Evolutionary conservation across 92 coral and sea anemone genomes (phyloP).

Genomic region (Zoanthus solanderi): DNA sequence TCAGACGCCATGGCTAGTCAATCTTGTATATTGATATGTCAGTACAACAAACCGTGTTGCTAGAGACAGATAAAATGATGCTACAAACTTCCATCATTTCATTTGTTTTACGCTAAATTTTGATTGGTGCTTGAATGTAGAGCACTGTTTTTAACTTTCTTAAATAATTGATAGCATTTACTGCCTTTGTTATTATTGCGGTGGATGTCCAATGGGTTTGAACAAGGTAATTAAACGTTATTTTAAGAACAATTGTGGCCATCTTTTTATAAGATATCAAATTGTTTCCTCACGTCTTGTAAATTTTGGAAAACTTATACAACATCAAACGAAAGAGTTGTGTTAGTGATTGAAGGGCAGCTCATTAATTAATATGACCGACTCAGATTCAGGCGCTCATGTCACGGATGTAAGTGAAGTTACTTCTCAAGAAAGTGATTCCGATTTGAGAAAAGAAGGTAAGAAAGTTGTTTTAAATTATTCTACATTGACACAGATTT

Average conservation of each 20-base stretch:
- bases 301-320: background rate
- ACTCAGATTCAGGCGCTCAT: conserved; percentile 92
- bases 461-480: background rate
- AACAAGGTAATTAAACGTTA: background rate
- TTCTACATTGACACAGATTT: too few relatives aligned
- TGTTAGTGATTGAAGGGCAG: background rate
- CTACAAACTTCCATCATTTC: background rate
- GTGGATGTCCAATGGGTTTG: background rate
- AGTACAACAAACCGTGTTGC: background rate
- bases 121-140: background rate
- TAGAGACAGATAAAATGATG: background rate
- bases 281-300: background rate
- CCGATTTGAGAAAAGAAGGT: conserved; percentile 81
- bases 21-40: background rate
- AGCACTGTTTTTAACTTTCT: background rate
- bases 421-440: conserved; percentile 63
- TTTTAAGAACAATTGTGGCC: conserved; percentile 18
- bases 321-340: background rate
- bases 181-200: background rate
- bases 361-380: conserved; percentile 68
- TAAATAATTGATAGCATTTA: background rate
- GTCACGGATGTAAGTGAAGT: conserved; percentile 80
- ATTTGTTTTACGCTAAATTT: background rate
- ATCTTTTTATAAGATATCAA: background rate
- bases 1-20: background rate